Base-by-base conservation (phyloP, 2,797 vertebrate species). In the Malacoraja senta region DNA sequence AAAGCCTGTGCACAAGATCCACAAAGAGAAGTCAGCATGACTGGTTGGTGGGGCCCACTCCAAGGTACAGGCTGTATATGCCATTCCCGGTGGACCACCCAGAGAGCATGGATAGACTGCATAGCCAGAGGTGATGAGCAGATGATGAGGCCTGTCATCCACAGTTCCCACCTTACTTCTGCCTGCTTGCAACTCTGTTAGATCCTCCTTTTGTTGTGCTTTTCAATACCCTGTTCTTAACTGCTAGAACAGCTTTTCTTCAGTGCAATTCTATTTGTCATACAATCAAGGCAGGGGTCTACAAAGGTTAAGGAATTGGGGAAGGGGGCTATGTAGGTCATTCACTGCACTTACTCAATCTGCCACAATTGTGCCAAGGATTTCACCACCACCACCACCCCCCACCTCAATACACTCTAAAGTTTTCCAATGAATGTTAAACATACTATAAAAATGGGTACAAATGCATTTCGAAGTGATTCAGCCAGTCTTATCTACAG, bases 1-100 rank as follows among this genome's bases (percentile, higher is more conserved):
- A 95, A 94, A 94, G 95, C 95, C 96, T 97, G 95, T 96, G 96
- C 96, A 96, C 96, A 94, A 96, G 96, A 96, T 96, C 95, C 95
- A 94, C 93, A 96, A 95, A 94, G 94, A 95, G 94, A 93, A 29
- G 63, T 65, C 91, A 95, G 96, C 96, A 95, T 95, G 95, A 95
- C 95, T 96, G 95, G 96, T 94, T 96, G 95, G 95, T 95, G 97
- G 97, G 97, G 97, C 96, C 96, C 96, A 95, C 93, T 96, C 94
- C 95, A 97, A 96, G 97, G 96, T 96, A 86, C 95, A 96, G 96
- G 96, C 96, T 97, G 96, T 96, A 95, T 97, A 95, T 96, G 95
- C 97, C 96, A 94, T 96, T 96, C 96, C 96, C 97, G 97, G 96
- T 96, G 98, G 97, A 97, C 98, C 98, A 98, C 97, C 97, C 98